Evolutionary conservation across 2,797 vertebrate genomes (phyloP).

Genomic region (Fundulus diaphanus): DNA sequence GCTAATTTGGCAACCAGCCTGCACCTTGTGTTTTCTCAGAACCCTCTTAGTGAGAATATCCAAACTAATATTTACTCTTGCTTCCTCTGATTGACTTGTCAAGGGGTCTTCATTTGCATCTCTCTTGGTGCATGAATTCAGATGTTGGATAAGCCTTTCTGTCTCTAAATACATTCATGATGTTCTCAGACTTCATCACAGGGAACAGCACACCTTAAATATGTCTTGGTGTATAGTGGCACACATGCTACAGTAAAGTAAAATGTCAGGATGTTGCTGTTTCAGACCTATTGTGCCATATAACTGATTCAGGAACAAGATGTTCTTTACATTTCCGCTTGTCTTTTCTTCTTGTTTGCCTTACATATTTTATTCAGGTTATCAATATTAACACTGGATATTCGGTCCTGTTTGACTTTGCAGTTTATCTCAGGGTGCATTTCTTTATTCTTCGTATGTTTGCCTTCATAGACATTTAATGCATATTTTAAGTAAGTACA

Average conservation of each 20-base stretch:
- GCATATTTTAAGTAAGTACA: background rate
- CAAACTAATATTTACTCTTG: background rate
- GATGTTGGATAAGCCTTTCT: background rate
- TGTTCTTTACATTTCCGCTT: background rate
- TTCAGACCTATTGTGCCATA: background rate
- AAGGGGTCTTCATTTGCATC: background rate
- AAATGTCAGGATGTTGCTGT: background rate
- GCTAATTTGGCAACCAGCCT: background rate
- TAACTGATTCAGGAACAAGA: background rate
- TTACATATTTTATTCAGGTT: background rate
- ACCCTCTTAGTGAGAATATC: background rate
- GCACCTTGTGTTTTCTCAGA: background rate
- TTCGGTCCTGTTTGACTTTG: background rate
- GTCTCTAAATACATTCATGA: background rate
- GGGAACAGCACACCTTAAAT: background rate
- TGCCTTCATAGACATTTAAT: slow-evolving; percentile 23
- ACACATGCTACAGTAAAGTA: background rate
- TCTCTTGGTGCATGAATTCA: background rate
- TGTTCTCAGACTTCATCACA: background rate
- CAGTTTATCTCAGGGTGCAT: slow-evolving; percentile 23
- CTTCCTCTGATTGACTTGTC: background rate
- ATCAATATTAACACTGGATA: background rate
- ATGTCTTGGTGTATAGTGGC: background rate
- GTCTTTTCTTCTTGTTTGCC: background rate
- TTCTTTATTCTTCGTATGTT: slow-evolving; percentile 16